Evolutionary conservation across 2,797 vertebrate genomes (phyloP).

Genomic region (Australoheros facetus): DNA sequence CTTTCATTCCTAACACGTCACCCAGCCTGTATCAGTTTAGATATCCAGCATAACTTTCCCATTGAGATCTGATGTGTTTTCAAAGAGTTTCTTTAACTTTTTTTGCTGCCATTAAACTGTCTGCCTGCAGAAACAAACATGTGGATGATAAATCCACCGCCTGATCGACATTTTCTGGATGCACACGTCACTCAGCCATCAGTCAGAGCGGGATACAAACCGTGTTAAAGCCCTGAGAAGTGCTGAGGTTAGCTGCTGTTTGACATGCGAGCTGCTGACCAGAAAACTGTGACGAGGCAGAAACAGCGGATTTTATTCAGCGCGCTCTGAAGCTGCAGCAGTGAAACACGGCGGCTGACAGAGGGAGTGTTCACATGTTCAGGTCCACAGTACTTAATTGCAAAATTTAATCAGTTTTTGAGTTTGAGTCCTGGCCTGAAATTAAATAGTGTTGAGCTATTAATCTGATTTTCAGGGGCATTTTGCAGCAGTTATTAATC

Average conservation of each 20-base stretch:
- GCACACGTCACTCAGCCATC: neutral
- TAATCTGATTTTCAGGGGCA: constrained; percentile 7
- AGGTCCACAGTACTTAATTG: neutral
- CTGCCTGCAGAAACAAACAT: neutral
- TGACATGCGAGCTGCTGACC: neutral
- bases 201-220: neutral
- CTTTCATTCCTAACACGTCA: no score
- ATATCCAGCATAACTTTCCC: no score
- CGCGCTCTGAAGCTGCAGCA: neutral
- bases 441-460: neutral
- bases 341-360: neutral
- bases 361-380: neutral
- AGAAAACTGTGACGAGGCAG: neutral
- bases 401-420: constrained; percentile 6
- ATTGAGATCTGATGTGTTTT: no score
- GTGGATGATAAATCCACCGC: neutral
- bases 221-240: neutral
- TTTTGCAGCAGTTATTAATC: constrained; percentile 3
- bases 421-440: neutral
- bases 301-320: neutral
- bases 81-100: no score
- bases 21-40: no score
- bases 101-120: neutral
- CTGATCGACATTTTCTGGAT: neutral
- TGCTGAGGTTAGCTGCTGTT: neutral